A percentile compares a stretch with the other conserved stretches of the same genome.
These are phyloP conservation scores for Oreotrochilus melanogaster DNA, from an alignment of 2,113 vertebrate species.

Conservation along the genomic window DNA sequence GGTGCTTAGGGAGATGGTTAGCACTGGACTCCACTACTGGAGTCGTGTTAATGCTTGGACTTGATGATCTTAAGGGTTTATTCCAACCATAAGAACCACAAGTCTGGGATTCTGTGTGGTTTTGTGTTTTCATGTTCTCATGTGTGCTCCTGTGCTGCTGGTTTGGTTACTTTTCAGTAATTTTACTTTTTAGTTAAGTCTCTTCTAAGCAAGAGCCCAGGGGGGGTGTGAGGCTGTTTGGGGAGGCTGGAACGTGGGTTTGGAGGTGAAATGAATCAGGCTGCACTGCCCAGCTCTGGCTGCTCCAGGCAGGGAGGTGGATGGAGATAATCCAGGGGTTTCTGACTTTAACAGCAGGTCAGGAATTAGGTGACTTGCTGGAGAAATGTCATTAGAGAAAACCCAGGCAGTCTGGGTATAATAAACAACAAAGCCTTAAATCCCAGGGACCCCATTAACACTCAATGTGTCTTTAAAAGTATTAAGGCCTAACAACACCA, in stretches of 20 bases:
- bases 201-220: no score
- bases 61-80: no score
- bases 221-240: accelerated
- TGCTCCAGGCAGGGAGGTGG: neutral
- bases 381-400: slow-evolving; percentile 43
- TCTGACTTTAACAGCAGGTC: slow-evolving; percentile 17
- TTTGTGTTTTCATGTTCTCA: accelerated
- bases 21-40: no score
- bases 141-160: accelerated
- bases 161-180: no score
- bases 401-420: slow-evolving; percentile 38
- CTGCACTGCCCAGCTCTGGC: neutral
- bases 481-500: slow-evolving; percentile 56
- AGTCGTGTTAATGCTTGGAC: no score
- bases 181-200: no score
- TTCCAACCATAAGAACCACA: no score
- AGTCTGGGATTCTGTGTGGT: no score
- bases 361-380: slow-evolving; percentile 48
- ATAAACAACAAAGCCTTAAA: slow-evolving; percentile 57
- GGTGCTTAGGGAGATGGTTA: no score
- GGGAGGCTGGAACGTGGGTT: neutral
- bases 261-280: neutral
- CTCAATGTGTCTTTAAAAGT: slow-evolving; percentile 55
- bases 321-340: neutral
- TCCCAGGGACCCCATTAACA: slow-evolving; percentile 45